A percentile compares a stretch with the other conserved stretches of the same genome.
Conservation (phyloP, 2,797 vertebrate species). For the Garrulus glandarius region DNA sequence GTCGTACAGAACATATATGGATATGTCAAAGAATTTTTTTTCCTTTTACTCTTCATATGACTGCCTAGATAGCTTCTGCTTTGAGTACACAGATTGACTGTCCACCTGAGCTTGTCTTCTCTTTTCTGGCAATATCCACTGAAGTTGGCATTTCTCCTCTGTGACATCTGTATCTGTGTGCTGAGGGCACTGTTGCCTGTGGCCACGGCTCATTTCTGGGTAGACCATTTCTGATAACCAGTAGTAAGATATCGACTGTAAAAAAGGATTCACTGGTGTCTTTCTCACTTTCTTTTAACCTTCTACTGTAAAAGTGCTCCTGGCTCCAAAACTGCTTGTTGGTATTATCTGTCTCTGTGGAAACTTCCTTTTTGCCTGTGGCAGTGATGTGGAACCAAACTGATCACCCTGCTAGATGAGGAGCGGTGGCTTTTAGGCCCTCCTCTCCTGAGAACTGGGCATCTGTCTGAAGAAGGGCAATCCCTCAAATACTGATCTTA, state of each 20-base stretch:
- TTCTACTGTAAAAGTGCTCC: not conserved
- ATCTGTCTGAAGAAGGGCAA: not conserved
- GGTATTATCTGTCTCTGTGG: not conserved
- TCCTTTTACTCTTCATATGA: not conserved
- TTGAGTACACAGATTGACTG: not conserved
- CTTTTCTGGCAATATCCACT: not conserved
- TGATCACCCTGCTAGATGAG: not conserved
- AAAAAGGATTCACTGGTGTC: not conserved
- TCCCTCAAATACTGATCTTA: not conserved
- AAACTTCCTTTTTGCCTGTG: not conserved
- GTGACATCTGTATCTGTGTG: not conserved
- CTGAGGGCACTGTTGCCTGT: not conserved
- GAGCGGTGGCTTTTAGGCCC: not conserved
- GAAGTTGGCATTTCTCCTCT: not conserved
- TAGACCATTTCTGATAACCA: not conserved
- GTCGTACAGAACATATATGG: rapidly evolving
- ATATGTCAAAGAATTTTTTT: not conserved
- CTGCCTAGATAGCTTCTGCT: not conserved
- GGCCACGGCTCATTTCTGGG: not conserved
- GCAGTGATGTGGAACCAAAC: not conserved
- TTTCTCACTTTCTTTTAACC: not conserved
- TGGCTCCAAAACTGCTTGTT: not conserved
- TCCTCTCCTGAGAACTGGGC: not conserved
- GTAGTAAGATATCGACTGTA: not conserved
- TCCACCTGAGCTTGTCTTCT: not conserved